A percentile compares a stretch with the other conserved stretches of the same genome.
phyloP scores from a whole-genome alignment of 2,888 invertebrate species.

The Ferrisia virgata region DNA sequence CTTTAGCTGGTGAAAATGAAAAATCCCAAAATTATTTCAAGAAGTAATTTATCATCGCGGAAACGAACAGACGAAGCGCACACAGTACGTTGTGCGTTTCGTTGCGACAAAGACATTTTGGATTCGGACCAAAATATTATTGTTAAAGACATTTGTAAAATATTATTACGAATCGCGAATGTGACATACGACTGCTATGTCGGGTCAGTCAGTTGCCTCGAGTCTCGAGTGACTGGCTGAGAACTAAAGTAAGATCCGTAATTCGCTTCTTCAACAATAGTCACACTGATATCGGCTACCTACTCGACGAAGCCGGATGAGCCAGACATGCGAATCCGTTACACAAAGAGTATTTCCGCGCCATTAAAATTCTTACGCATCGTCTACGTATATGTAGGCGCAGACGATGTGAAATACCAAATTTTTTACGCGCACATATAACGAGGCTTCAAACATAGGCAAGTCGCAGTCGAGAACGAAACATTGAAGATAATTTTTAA shows the following conservation, averaged over 20 bases:
- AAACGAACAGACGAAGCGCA: no score
- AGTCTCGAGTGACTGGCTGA: no score
- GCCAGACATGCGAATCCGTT: not conserved
- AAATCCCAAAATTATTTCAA: not conserved
- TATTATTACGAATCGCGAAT: not conserved
- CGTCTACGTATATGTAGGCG: no score
- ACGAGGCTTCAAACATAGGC: not conserved
- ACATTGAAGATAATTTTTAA: not conserved
- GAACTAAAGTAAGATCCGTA: no score
- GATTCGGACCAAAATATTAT: constrained; percentile 6
- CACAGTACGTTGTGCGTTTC: not conserved
- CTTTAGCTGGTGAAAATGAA: not conserved
- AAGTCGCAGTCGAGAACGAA: not conserved
- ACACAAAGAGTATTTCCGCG: not conserved
- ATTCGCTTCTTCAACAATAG: not conserved
- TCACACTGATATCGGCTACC: not conserved
- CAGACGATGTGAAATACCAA: not conserved
- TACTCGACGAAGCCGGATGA: not conserved
- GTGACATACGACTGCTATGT: not conserved
- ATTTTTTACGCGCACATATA: not conserved
- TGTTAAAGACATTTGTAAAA: constrained; percentile 5
- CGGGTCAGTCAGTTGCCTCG: not conserved
- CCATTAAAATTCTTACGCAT: not conserved
- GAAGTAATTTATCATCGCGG: constrained; percentile 10
- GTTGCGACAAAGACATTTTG: constrained; percentile 1